Conservation (phyloP, 2,113 vertebrate species). For the Cinclus mexicanus region DNA sequence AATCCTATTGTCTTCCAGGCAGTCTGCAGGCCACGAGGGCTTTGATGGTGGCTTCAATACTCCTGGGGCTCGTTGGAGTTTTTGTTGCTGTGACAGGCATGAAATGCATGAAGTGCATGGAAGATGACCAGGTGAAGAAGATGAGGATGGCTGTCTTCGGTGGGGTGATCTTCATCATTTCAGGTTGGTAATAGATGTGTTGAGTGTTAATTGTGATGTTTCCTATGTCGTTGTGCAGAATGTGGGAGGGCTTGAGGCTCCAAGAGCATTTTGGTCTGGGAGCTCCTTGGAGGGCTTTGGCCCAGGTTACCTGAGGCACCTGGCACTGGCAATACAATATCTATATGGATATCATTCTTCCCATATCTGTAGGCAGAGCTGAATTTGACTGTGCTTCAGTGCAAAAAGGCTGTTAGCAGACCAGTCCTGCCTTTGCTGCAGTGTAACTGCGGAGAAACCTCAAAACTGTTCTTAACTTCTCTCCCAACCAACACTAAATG, state of each 20-base stretch:
- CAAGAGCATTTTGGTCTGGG: background rate
- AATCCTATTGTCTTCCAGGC: constrained; percentile 61
- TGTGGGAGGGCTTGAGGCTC: background rate
- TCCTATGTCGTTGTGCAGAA: background rate
- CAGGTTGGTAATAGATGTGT: constrained; percentile 74
- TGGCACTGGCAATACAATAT: background rate
- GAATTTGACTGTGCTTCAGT: background rate
- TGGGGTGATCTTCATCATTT: constrained; percentile 80
- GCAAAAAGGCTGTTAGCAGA: background rate
- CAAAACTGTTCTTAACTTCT: background rate
- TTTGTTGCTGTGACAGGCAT: constrained; percentile 83
- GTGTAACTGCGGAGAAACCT: background rate
- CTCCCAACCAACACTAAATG: background rate
- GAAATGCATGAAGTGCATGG: constrained; percentile 91
- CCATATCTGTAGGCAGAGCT: background rate
- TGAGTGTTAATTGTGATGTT: background rate
- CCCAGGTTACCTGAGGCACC: background rate
- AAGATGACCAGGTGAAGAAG: constrained; percentile 79
- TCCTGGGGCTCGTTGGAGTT: constrained; percentile 78
- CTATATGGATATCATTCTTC: background rate
- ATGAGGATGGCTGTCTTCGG: constrained; percentile 77
- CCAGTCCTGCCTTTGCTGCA: background rate
- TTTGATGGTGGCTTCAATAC: constrained; percentile 84
- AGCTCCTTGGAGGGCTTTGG: background rate
- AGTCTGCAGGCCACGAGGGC: constrained; percentile 84